Conservation (phyloP, 2,113 vertebrate genomes). For the Gasterosteus aculeatus region DNA sequence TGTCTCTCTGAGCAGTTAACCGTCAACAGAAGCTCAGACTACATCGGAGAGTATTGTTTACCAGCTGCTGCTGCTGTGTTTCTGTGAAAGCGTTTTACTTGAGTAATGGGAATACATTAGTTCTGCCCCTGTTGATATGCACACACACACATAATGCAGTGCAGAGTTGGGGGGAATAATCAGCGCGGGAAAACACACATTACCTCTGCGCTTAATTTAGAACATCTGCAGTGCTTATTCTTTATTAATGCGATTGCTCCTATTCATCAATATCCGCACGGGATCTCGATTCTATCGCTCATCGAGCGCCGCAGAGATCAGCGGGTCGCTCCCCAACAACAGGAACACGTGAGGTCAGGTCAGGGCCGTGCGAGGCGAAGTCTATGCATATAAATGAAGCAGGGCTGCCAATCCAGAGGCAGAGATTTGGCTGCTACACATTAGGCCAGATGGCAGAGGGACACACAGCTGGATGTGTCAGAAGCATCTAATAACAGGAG, state of each 20-base stretch:
- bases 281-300: slow-evolving; percentile 3
- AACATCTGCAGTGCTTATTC: slow-evolving; percentile 42
- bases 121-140: neutral
- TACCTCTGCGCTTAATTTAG: slow-evolving; percentile 13
- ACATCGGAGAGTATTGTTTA: neutral
- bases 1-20: neutral
- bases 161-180: slow-evolving; percentile 10
- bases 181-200: slow-evolving; percentile 18
- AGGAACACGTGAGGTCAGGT: slow-evolving; percentile 50
- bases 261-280: slow-evolving; percentile 2
- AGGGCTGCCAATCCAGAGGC: slow-evolving; percentile 44
- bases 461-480: slow-evolving; percentile 13
- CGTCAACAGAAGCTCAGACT: neutral
- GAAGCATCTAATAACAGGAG: slow-evolving; percentile 22
- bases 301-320: slow-evolving; percentile 33
- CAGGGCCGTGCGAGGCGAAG: slow-evolving; percentile 25
- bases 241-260: slow-evolving; percentile 38
- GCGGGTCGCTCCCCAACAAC: slow-evolving; percentile 27
- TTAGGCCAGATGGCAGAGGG: slow-evolving; percentile 9
- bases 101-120: neutral
- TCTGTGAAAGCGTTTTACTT: slow-evolving; percentile 10
- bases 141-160: neutral
- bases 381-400: slow-evolving; percentile 63
- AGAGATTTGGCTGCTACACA: slow-evolving; percentile 19
- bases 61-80: neutral